Conservation (phyloP, 2,113 vertebrate genomes). For the Dicentrarchus labrax region DNA sequence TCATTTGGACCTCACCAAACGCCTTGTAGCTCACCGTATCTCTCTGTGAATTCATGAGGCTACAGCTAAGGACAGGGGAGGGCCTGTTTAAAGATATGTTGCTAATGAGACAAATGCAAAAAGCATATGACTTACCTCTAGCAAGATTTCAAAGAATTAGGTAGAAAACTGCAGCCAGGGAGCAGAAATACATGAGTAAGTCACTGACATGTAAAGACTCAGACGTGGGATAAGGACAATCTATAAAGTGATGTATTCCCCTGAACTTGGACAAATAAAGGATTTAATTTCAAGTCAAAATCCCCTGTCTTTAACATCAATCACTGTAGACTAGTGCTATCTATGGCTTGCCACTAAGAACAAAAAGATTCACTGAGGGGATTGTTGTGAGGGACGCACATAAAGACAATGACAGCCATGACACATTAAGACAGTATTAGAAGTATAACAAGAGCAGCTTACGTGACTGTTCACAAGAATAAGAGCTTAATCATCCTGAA, state of each 20-base stretch:
- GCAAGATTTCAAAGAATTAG: slow-evolving; percentile 3
- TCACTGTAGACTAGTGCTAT: background rate
- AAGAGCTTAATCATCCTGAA: slow-evolving; percentile 66
- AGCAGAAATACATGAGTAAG: slow-evolving; percentile 20
- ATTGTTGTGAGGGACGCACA: slow-evolving; percentile 22
- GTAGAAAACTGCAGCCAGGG: background rate
- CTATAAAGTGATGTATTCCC: slow-evolving; percentile 39
- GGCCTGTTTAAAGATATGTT: slow-evolving; percentile 13
- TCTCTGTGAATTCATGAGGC: slow-evolving; percentile 51
- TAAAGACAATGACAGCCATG: slow-evolving; percentile 34
- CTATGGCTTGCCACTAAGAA: slow-evolving; percentile 19
- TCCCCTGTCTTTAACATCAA: slow-evolving; percentile 2
- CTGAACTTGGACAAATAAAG: slow-evolving; percentile 64
- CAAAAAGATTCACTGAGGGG: background rate
- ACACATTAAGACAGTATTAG: slow-evolving; percentile 34
- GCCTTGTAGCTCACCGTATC: slow-evolving; percentile 15
- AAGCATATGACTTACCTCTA: background rate
- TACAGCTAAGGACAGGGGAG: slow-evolving; percentile 21
- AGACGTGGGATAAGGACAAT: background rate
- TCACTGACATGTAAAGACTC: slow-evolving; percentile 14
- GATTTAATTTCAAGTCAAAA: slow-evolving; percentile 30
- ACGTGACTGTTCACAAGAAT: slow-evolving; percentile 56
- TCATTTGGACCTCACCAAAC: slow-evolving; percentile 26
- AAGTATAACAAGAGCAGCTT: slow-evolving; percentile 72
- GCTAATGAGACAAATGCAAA: background rate